Evolutionary conservation across 2,113 vertebrate species (phyloP), one percentile per base, ranked within the genome.

Genomic region (Pampusana beccarii): DNA sequence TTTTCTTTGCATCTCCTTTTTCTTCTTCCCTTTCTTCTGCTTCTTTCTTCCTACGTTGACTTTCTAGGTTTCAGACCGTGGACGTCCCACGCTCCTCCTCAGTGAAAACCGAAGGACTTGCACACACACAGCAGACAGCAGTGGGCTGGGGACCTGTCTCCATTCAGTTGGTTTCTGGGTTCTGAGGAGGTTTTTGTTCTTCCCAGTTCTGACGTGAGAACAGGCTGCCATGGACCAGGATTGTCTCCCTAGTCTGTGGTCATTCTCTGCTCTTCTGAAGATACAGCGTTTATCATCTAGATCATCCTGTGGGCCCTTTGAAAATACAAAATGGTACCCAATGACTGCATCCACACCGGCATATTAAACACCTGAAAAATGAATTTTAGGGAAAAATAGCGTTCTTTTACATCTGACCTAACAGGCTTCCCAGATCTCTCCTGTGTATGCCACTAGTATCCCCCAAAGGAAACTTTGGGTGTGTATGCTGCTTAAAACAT

Each of bases 1-100:
- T 42, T 84, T 94, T 50, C 54, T 19, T 38, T 9, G 31, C 20
- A 23, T 86, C 2, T 38, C 1, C 3, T 11, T 62, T 56, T 29
- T 61, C 38, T 54, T 23, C 6, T 77, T 75, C 24, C 4, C 19
- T 60, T 79, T 58, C 19, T 58, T 73, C 18, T 74, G 9, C 34
- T 75, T 77, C 44, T 66, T 53, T 67, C 40, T 60, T 83, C 36
- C 19, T 80, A 2, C 29, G 13, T 44, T 51, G 17, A 20, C 28
- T 58, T 82, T 42, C 20, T 51, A 29, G 24, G 9, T 69, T 71
- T 73, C 60, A 17, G 26, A 3, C 11, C 57, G 21, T 2, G 10
- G 29, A 28, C 3, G 3, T 64, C 6, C 26, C 23, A 33, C 1
- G 0, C 40, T 54, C 13, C 11, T 73, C 10, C 58, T 72, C 0